phyloP scores from a whole-genome alignment of 2,113 vertebrate species.

The Centropus unirufus region DNA sequence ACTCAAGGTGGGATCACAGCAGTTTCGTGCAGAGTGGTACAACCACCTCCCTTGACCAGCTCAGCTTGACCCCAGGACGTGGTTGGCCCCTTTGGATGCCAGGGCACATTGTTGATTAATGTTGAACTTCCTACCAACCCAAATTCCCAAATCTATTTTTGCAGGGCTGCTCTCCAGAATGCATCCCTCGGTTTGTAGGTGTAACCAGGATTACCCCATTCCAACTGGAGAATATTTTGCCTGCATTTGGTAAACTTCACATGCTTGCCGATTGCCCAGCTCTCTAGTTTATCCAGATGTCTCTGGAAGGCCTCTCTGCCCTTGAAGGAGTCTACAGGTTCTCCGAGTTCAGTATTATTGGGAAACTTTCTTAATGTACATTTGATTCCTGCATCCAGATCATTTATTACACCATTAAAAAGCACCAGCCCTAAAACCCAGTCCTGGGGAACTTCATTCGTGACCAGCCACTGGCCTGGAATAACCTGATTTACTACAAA shows the following conservation, averaged over 20 bases:
- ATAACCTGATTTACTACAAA: background rate
- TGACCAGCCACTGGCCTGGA: background rate
- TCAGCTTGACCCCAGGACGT: background rate
- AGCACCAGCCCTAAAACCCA: background rate
- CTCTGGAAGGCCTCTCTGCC: background rate
- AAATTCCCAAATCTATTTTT: background rate
- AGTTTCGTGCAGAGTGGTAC: too few relatives aligned
- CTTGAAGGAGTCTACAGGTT: background rate
- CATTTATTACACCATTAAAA: background rate
- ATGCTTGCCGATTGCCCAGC: fast-evolving
- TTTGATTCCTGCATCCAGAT: background rate
- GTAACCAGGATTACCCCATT: background rate
- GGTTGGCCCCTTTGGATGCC: background rate
- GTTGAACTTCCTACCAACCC: background rate
- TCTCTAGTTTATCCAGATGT: background rate
- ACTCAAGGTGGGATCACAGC: background rate
- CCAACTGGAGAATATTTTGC: background rate
- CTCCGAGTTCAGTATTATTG: background rate
- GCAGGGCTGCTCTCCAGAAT: background rate
- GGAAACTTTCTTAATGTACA: background rate
- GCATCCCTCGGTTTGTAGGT: background rate
- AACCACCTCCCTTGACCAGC: background rate
- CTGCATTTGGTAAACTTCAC: background rate
- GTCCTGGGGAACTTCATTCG: background rate
- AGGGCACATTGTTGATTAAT: background rate